These are phyloP conservation scores for Cephus runcator DNA, from an alignment of 2,888 invertebrate genomes.

Conservation along the genomic window DNA sequence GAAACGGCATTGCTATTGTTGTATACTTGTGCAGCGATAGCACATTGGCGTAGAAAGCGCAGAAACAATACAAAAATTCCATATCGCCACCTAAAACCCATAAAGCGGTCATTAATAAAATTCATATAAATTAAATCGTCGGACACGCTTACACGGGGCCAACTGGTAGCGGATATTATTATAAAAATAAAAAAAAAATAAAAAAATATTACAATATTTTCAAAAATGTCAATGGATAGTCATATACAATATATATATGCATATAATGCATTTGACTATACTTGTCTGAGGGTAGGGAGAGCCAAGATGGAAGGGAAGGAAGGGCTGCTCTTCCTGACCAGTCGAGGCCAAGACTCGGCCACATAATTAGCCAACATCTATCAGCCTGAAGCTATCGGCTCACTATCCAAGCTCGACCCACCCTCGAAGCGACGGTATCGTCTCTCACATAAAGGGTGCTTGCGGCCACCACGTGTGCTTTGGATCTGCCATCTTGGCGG, in stretches of 20 bases:
- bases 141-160: too few species aligned
- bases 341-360: slow-evolving; percentile 56
- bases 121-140: neutral
- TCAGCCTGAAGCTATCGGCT: slow-evolving; percentile 64
- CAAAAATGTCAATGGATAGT: slow-evolving; percentile 48
- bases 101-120: neutral
- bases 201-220: neutral
- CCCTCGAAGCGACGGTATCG: slow-evolving; percentile 36
- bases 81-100: too few species aligned
- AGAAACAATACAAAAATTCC: too few species aligned
- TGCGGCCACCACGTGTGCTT: neutral
- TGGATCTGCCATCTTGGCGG: neutral
- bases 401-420: slow-evolving; percentile 51
- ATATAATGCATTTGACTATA: neutral
- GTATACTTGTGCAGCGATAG: neutral
- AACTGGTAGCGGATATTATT: neutral
- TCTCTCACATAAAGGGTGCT: slow-evolving; percentile 17
- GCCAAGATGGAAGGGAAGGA: slow-evolving; percentile 27
- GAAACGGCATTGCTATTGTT: neutral
- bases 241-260: slow-evolving; percentile 37
- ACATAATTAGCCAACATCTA: slow-evolving; percentile 66
- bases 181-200: neutral
- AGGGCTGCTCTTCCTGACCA: slow-evolving; percentile 48
- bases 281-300: slow-evolving; percentile 32
- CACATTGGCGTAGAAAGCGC: neutral